A percentile compares a stretch with the other conserved stretches of the same genome.
phyloP scores from a whole-genome alignment of 2,113 vertebrate genomes.

The Poeciliopsis occidentalis region DNA sequence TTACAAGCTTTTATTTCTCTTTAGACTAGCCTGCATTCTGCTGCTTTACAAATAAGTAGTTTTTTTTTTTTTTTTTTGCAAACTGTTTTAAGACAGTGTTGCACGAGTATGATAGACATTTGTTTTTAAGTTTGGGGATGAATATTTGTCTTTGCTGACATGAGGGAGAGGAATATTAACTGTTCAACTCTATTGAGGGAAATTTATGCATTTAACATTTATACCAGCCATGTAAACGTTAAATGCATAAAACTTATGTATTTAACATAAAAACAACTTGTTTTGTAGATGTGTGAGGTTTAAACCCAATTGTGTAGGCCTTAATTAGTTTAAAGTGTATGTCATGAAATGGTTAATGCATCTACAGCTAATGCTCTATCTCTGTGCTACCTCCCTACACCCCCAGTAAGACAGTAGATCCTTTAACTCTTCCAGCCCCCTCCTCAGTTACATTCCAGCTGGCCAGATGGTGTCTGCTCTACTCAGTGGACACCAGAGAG shows the following conservation, averaged over 20 bases:
- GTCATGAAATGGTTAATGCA: constrained; percentile 45
- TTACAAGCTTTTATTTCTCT: background rate
- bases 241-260: too few relatives aligned
- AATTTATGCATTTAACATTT: too few relatives aligned
- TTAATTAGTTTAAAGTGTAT: background rate
- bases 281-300: too few relatives aligned
- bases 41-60: background rate
- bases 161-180: too few relatives aligned
- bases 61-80: background rate
- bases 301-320: too few relatives aligned
- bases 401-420: constrained; percentile 50
- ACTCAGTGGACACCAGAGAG: constrained; percentile 51
- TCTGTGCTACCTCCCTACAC: constrained; percentile 29
- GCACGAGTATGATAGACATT: too few relatives aligned
- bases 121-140: background rate
- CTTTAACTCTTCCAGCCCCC: constrained; percentile 48
- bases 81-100: background rate
- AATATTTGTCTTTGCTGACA: background rate
- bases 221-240: too few relatives aligned
- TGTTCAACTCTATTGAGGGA: too few relatives aligned
- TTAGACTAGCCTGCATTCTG: background rate
- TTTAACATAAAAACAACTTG: too few relatives aligned
- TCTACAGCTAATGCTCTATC: constrained; percentile 48
- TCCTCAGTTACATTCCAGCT: constrained; percentile 66
- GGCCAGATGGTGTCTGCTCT: constrained; percentile 74